Evolutionary conservation across 2,888 invertebrate species (phyloP).

Genomic region (Phytoseiulus persimilis): DNA sequence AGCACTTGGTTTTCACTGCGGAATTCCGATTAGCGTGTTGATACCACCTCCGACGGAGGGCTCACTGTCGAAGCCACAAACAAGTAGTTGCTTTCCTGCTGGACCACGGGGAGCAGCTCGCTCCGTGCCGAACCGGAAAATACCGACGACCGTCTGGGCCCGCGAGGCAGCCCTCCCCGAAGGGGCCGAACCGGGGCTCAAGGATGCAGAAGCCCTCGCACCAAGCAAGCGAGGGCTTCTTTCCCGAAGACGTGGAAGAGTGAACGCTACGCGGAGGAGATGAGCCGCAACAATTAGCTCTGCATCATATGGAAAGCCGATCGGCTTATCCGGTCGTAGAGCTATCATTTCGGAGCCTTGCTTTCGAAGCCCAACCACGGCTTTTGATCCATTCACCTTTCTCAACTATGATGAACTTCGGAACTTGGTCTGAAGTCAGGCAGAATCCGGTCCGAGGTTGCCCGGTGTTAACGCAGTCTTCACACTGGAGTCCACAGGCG

Average conservation of each 20-base stretch:
- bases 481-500: no score
- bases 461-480: no score
- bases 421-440: no score
- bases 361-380: no score
- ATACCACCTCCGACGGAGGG: not conserved
- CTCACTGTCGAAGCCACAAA: not conserved
- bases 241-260: not conserved
- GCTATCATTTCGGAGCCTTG: not conserved
- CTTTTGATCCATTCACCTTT: no score
- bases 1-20: not conserved
- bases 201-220: slow-evolving; percentile 5
- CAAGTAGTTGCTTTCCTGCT: not conserved
- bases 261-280: not conserved
- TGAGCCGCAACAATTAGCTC: not conserved
- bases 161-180: not conserved
- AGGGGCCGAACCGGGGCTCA: slow-evolving; percentile 5
- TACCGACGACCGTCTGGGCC: not conserved
- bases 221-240: not conserved
- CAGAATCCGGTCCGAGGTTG: no score
- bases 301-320: not conserved
- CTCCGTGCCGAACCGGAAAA: not conserved
- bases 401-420: no score
- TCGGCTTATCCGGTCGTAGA: not conserved
- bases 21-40: not conserved
- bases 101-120: not conserved